Evolutionary conservation across 2,888 invertebrate genomes (phyloP).

Genomic region (Iphiclides podalirius): DNA sequence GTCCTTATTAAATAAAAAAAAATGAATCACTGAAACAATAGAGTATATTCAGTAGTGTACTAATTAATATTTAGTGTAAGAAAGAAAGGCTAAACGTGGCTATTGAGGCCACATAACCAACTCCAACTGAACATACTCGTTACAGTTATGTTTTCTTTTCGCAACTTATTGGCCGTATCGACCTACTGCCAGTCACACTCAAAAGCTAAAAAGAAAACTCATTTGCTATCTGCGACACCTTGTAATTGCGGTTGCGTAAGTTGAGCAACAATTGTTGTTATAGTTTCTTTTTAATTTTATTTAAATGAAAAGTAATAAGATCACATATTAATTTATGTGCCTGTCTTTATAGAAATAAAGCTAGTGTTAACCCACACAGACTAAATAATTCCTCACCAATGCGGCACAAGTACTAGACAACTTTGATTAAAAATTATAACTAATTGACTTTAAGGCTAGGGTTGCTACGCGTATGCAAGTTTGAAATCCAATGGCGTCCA

Average conservation of each 20-base stretch:
- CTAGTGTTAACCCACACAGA: too few species aligned
- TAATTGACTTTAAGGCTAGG: too few species aligned
- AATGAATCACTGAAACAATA: too few species aligned
- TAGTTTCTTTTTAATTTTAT: background rate
- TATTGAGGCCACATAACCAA: constrained; percentile 15
- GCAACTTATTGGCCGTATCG: constrained; percentile 24
- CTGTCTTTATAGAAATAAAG: too few species aligned
- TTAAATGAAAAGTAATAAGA: background rate
- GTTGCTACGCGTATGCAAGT: too few species aligned
- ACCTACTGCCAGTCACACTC: constrained; percentile 11
- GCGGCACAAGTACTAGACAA: too few species aligned
- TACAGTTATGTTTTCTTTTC: constrained; percentile 26
- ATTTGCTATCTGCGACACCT: constrained; percentile 2
- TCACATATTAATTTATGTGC: background rate
- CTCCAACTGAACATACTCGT: constrained; percentile 23
- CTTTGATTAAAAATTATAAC: too few species aligned
- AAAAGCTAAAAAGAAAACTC: constrained; percentile 14
- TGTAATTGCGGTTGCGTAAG: constrained; percentile 10
- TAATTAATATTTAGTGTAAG: background rate
- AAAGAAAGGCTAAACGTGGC: constrained; percentile 7
- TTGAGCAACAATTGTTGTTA: background rate
- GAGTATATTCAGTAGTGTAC: too few species aligned
- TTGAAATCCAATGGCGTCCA: too few species aligned
- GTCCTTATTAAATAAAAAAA: too few species aligned
- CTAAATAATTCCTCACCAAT: too few species aligned